These are phyloP conservation scores for Cetoscarus ocellatus DNA, from an alignment of 2,797 vertebrate genomes.

Conservation along the genomic window DNA sequence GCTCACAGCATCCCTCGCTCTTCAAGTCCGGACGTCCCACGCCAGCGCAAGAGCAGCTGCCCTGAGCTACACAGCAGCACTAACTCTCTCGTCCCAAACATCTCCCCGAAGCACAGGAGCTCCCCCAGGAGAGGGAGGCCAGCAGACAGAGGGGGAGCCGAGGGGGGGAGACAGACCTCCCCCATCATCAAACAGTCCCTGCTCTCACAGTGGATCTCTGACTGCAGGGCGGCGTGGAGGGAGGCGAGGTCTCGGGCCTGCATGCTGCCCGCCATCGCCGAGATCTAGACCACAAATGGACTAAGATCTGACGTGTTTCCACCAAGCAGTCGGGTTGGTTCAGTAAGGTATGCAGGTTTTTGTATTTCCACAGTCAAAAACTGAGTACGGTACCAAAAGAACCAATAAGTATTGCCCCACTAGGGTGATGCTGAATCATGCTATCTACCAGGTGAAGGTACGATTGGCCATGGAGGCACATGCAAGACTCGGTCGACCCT, in stretches of 20 bases:
- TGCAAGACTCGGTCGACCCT: no score
- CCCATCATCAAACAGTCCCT: constrained; percentile 76
- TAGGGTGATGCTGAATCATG: no score
- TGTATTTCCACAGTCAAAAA: no score
- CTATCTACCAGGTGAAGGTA: no score
- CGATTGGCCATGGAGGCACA: no score
- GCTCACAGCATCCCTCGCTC: constrained; percentile 75
- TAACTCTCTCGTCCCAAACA: constrained; percentile 35
- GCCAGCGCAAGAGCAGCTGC: constrained; percentile 77
- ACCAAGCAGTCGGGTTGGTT: no score
- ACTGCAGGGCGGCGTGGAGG: constrained; percentile 88
- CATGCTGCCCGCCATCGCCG: constrained; percentile 89
- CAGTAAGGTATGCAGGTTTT: no score
- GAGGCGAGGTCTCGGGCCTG: constrained; percentile 86
- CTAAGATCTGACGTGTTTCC: neutral
- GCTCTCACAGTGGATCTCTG: constrained; percentile 89
- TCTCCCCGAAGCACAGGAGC: constrained; percentile 23
- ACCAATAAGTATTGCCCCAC: no score
- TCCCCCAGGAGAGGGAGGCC: constrained; percentile 18
- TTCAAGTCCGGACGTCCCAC: constrained; percentile 68
- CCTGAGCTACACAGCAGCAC: constrained; percentile 68
- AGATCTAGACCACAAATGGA: constrained; percentile 77
- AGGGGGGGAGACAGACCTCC: constrained; percentile 32
- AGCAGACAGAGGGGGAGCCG: constrained; percentile 19
- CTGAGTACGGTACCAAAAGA: no score